Evolutionary conservation across 2,113 vertebrate genomes (phyloP).

Genomic region (Caranx ignobilis): DNA sequence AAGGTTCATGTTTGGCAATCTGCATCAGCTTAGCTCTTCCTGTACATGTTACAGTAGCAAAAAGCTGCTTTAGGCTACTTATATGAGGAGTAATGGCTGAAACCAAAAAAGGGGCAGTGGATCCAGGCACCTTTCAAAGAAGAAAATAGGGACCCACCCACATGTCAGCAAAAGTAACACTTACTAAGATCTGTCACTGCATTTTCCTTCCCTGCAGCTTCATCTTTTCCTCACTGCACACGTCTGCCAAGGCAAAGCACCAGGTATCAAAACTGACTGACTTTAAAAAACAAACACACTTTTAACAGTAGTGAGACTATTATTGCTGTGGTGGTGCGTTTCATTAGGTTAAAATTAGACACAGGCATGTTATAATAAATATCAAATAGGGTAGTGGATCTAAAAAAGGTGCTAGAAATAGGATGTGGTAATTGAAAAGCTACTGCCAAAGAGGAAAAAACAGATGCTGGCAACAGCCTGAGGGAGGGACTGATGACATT

Average conservation of each 20-base stretch:
- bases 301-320: constrained; percentile 31
- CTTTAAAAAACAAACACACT: constrained; percentile 28
- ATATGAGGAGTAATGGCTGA: neutral
- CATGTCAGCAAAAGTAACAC: constrained; percentile 10
- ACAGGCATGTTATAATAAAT: constrained; percentile 40
- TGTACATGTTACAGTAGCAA: constrained; percentile 6
- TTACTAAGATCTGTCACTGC: neutral
- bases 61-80: neutral
- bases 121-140: constrained; percentile 30
- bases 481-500: constrained; percentile 17
- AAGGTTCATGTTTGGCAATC: neutral
- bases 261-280: constrained; percentile 13
- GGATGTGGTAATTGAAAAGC: constrained; percentile 20
- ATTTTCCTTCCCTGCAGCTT: neutral
- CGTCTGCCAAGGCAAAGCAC: constrained; percentile 12
- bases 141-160: constrained; percentile 11
- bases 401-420: constrained; percentile 60
- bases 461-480: neutral
- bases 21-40: neutral
- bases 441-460: constrained; percentile 14
- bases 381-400: constrained; percentile 19
- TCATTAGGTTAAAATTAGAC: constrained; percentile 22
- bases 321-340: constrained; percentile 62
- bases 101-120: constrained; percentile 10
- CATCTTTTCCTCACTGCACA: constrained; percentile 1